phyloP scores from a whole-genome alignment of 2,888 invertebrate genomes.

The Meghimatium bilineatum region DNA sequence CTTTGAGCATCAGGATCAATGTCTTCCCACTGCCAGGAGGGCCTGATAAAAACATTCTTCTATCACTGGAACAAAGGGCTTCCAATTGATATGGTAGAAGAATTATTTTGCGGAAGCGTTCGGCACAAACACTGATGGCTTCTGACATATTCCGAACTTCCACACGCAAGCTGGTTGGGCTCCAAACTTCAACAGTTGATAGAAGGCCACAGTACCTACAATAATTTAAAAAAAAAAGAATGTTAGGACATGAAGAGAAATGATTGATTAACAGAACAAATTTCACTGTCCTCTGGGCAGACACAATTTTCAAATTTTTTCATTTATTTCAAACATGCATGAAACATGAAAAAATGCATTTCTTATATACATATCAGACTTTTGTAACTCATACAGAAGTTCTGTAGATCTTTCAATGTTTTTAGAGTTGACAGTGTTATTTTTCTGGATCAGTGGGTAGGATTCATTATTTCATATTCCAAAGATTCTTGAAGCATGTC shows the following conservation, averaged over 20 bases:
- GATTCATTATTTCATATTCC: too few species aligned
- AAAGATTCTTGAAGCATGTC: too few species aligned
- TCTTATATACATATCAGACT: too few species aligned
- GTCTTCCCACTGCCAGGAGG: conserved; percentile 42
- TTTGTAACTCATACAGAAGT: too few species aligned
- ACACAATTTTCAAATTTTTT: too few species aligned
- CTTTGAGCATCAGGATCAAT: conserved; percentile 32
- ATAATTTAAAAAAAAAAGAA: neutral
- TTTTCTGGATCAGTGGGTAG: too few species aligned
- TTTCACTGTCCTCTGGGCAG: too few species aligned
- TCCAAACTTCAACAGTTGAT: conserved; percentile 52
- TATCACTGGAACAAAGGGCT: conserved; percentile 18
- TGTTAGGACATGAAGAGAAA: neutral
- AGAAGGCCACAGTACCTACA: conserved; percentile 50
- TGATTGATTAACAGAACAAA: too few species aligned
- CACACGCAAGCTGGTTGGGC: conserved; percentile 37
- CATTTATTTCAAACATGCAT: conserved; percentile 37
- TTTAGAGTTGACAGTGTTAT: too few species aligned
- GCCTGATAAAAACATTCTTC: conserved; percentile 25
- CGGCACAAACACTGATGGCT: conserved; percentile 37
- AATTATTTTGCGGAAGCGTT: conserved; percentile 38
- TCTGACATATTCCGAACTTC: conserved; percentile 49
- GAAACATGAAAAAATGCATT: too few species aligned
- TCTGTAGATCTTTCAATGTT: too few species aligned
- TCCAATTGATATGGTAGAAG: conserved; percentile 32